Base-by-base conservation (phyloP, 2,888 invertebrate genomes). In the Dascillus cervinus region DNA sequence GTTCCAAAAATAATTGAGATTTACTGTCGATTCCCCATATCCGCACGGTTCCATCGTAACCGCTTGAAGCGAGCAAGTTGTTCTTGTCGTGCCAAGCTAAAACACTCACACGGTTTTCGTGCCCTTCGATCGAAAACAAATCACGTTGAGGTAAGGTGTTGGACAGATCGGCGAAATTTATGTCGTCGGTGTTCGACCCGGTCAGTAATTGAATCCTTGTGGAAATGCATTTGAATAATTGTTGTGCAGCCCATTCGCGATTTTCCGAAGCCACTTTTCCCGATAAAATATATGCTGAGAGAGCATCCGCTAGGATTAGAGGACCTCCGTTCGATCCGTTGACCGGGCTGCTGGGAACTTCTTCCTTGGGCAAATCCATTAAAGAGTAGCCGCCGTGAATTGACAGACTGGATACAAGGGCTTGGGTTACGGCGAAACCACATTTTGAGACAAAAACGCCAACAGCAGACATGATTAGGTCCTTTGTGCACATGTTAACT, bases 221-320 rank as follows among this genome's bases (percentile, higher is more conserved):
- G 1, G 68, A 59, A 11, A 72, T 50, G 29, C 65, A 68, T 45
- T 64, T 62, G 49, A 73, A 73, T 39, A 78, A 57, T 52, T 76
- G 75, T 39, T 73, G 70, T 1, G 71, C 66, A 0, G 77, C 74
- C 78, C 77, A 78, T 50, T 75, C 72, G 15, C 74, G 64, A 44
- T 71, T 66, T 13, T 56, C 56, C 8, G 67, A 58, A 22, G 66
- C 60, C n/a, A 75, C 60, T 26, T 67, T 63, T 11, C 65, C 64
- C 0, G 77, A 75, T 37, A 77, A 56, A 6, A 75, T 64, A 55
- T 73, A 77, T 1, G 75, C 72, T 3, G 75, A 67, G 26, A 77
- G 53, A 3, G 77, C 73, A 55, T 77, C 74, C 19, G 75, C 70
- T 22, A 78, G 57, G 32, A 71, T 67, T 21, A 76, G 55, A 2